Base-by-base conservation (phyloP, 92 coral and sea anemone genomes). In the Zoanthus gigantus region DNA sequence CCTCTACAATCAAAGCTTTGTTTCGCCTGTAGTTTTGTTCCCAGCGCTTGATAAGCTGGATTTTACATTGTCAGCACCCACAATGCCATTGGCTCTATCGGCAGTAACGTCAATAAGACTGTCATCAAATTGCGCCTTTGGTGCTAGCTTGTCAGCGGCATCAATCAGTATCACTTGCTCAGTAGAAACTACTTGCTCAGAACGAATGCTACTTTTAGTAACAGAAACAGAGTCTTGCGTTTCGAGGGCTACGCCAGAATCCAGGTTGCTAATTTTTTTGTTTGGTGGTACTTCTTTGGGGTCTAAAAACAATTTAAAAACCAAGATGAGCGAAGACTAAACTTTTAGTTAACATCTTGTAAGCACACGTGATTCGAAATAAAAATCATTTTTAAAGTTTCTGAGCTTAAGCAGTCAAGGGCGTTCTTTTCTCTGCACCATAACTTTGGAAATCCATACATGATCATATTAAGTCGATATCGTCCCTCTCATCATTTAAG, bases 61-160 rank as follows among this genome's bases (percentile, higher is more conserved):
- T 29, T 23, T 54, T 9, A 54, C 45, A 45, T 67, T 34, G 46
- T 81, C 76, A 81, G 75, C 28, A 81, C 85, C 85, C 85, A 66
- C 75, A 66, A 81, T 81, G 60, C 85, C 85, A 81, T 81, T 81
- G 85, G 60, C 85, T 81, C 74, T 46, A 68, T 81, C 75, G 47
- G 76, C 75, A 81, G 74, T 66, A 75, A 81, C 75, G 34, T 81
- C 85, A 66, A 66, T 67, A 71, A 68, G 15, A 66, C 85, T 81
- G 85, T 81, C 75, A 46, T 81, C 85, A 46, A 81, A 81, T 12
- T 66, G 74, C 42, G 85, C 85, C 85, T 81, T 81, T 13, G 85
- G 85, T 47, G 85, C 85, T 65, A 81, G 46, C 85, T 67, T 81
- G 61, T 66, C 85, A 81, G 74, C 32, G 44, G 85, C 47, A 47